A percentile compares a stretch with the other conserved stretches of the same genome.
These are phyloP conservation scores for Ophion ellenae DNA, from an alignment of 2,888 invertebrate genomes.

Conservation along the genomic window DNA sequence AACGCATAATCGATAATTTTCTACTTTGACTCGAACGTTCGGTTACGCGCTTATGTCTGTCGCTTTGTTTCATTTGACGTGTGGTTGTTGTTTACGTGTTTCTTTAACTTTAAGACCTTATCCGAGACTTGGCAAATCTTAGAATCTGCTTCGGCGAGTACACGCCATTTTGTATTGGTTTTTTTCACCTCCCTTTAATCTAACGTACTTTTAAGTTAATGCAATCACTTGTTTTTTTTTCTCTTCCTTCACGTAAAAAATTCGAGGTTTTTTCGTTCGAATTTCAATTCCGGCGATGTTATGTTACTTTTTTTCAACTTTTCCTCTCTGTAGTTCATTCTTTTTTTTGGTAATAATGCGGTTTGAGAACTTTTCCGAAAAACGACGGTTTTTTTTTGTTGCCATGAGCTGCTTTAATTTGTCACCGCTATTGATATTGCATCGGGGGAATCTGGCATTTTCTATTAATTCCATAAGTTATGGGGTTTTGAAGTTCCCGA, in stretches of 20 bases:
- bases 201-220: slow-evolving; percentile 66
- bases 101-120: slow-evolving; percentile 64
- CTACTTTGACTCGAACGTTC: slow-evolving; percentile 62
- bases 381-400: slow-evolving; percentile 24
- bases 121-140: slow-evolving; percentile 77
- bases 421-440: too few species aligned
- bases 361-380: too few species aligned
- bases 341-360: neutral
- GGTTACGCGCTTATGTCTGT: slow-evolving; percentile 62
- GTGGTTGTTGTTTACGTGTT: slow-evolving; percentile 16
- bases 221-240: slow-evolving; percentile 44
- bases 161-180: slow-evolving; percentile 57
- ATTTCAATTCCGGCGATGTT: slow-evolving; percentile 34
- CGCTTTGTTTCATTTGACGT: slow-evolving; percentile 48
- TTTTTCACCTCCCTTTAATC: slow-evolving; percentile 35
- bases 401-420: too few species aligned
- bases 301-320: slow-evolving; percentile 14
- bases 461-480: too few species aligned
- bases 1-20: slow-evolving; percentile 73
- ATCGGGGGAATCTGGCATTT: too few species aligned
- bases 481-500: too few species aligned
- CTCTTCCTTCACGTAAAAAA: slow-evolving; percentile 48
- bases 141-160: slow-evolving; percentile 74
- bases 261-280: slow-evolving; percentile 48
- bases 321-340: slow-evolving; percentile 44